phyloP scores from a whole-genome alignment of 2,113 vertebrate genomes.

The Pterophyllum scalare region DNA sequence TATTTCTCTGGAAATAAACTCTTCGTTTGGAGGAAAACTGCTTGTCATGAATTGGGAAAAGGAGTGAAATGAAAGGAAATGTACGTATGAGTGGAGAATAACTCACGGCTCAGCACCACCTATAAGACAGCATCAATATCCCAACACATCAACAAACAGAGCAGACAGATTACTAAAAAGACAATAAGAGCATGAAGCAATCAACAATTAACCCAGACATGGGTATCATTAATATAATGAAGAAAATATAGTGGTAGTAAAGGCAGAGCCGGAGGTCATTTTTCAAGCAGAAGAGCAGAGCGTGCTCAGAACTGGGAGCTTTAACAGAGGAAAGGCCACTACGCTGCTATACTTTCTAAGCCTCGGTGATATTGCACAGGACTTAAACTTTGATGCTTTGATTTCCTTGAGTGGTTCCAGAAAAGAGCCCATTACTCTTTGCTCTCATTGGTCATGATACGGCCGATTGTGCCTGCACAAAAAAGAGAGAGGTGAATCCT shows the following conservation, averaged over 20 bases:
- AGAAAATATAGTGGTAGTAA: background rate
- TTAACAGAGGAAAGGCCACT: background rate
- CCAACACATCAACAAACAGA: no score
- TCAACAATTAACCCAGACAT: no score
- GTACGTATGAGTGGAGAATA: no score
- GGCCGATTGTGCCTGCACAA: slow-evolving; percentile 1
- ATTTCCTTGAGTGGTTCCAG: background rate
- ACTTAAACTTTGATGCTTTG: slow-evolving; percentile 14
- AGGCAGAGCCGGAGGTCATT: background rate
- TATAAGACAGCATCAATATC: no score
- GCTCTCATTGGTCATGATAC: background rate
- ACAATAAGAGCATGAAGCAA: no score
- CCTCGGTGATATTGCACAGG: background rate
- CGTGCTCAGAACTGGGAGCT: background rate
- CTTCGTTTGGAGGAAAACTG: background rate
- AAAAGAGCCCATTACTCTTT: background rate
- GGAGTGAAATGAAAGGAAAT: no score
- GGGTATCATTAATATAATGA: background rate
- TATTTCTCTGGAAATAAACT: background rate
- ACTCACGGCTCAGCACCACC: no score
- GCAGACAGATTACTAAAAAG: no score
- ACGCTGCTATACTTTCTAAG: background rate
- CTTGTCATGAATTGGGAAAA: background rate
- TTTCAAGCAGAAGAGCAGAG: background rate
- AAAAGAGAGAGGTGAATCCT: background rate